These are phyloP conservation scores for Ictalurus furcatus DNA, from an alignment of 2,113 vertebrate species.

Conservation along the genomic window DNA sequence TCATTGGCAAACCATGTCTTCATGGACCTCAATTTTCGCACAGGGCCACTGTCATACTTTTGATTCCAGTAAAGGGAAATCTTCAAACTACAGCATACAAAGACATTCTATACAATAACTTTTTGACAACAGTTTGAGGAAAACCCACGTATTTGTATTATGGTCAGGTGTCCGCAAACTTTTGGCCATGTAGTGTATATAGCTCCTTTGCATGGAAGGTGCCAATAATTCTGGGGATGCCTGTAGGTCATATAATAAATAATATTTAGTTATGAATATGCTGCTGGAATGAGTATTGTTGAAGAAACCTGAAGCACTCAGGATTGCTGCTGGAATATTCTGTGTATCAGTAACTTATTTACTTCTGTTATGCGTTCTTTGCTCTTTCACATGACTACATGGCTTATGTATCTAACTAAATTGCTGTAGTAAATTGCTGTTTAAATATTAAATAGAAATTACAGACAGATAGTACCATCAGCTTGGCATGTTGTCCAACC, in stretches of 20 bases:
- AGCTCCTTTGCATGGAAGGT: not conserved
- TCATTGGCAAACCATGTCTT: no score
- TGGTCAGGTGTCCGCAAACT: not conserved
- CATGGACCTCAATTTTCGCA: not conserved
- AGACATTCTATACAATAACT: not conserved
- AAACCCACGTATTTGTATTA: not conserved
- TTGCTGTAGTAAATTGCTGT: not conserved
- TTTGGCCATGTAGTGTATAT: not conserved
- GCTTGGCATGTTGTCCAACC: not conserved
- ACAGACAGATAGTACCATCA: not conserved
- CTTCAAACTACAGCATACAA: not conserved
- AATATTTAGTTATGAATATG: not conserved
- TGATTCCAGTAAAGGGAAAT: not conserved
- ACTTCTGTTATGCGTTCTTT: not conserved
- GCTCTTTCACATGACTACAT: not conserved
- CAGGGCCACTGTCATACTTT: no score
- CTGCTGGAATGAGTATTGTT: no score
- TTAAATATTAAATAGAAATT: conserved; percentile 18
- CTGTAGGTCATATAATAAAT: not conserved
- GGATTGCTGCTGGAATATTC: not conserved
- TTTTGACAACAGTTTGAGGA: not conserved
- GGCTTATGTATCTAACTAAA: not conserved
- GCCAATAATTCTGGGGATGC: not conserved
- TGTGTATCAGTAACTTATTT: not conserved
- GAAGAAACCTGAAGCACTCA: no score